Base-by-base conservation (phyloP, 2,797 vertebrate species). In the Cetoscarus ocellatus region DNA sequence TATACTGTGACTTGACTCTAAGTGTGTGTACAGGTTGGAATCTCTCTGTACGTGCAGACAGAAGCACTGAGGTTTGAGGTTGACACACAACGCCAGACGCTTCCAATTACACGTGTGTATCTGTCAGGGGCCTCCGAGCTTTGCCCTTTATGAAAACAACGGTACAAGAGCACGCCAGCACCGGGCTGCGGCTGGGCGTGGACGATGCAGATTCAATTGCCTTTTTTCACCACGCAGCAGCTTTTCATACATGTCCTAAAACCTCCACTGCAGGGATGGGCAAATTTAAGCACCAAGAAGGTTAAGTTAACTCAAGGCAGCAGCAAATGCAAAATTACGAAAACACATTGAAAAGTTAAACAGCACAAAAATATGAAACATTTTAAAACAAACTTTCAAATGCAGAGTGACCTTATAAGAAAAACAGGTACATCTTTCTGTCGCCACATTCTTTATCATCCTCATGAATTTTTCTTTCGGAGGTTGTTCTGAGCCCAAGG, bases 1-100 rank as follows among this genome's bases (percentile, higher is more conserved):
- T 91, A 88, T 89, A 91, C 88, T 75, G 86, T 54, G 87, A 80
- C 85, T 84, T 43, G 75, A 75, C 86, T 82, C 69, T 73, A 79
- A 87, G 75, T 85, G 80, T 86, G 88, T 80, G 87, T 88, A 66
- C 83, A 69, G 86, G 86, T 90, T 68, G 79, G 88, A 81, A 85
- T 91, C 82, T 86, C 62, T 84, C 76, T 76, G 78, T 90, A 87
- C 64, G 90, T 89, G 91, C 43, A 88, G 91, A 92, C 91, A 91
- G 90, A 87, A 89, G 88, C 87, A 42, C 85, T 78, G 82, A 88
- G 81, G 83, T 70, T 64, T 54, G 19, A 50, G 75, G 70, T 82
- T 58, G 72, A 90, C 92, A 88, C 91, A 77, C 86, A 73, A 70
- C 7, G 63, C 86, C 92, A 92, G 84, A 91, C 88, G 88, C 89